Conservation (phyloP, 1,140 invertebrate species). For the Chelonus insularis region DNA sequence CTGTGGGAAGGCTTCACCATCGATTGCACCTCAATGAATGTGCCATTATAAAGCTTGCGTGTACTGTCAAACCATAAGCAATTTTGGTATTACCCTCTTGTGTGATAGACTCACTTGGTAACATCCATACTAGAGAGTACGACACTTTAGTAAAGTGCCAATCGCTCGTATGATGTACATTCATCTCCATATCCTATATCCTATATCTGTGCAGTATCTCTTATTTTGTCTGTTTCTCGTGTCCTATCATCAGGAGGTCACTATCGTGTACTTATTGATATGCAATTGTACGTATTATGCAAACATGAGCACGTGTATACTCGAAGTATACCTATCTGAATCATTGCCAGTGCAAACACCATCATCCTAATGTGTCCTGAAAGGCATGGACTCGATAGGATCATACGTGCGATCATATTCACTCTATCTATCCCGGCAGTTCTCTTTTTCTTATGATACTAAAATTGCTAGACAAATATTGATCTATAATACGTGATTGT, state of each 20-base stretch:
- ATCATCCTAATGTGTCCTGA: conserved; percentile 27
- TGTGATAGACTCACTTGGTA: background rate
- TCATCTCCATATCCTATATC: background rate
- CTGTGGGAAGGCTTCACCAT: background rate
- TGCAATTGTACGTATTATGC: conserved; percentile 32
- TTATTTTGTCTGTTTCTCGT: background rate
- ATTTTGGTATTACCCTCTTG: conserved; percentile 17
- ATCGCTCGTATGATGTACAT: conserved; percentile 8
- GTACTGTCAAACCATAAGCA: background rate
- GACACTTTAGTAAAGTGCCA: conserved; percentile 19
- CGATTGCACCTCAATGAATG: background rate
- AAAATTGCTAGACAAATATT: no score
- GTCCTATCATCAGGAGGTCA: background rate
- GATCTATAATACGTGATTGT: no score
- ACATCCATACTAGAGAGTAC: background rate
- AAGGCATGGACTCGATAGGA: background rate
- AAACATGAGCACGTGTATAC: conserved; percentile 32
- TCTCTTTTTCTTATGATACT: no score
- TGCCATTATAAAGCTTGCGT: conserved; percentile 4
- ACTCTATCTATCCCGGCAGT: background rate
- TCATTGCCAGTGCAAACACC: conserved; percentile 29
- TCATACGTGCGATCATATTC: background rate
- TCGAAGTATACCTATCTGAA: conserved; percentile 28
- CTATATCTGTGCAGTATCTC: background rate
- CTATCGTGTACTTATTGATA: conserved; percentile 29